phyloP scores from a whole-genome alignment of 2,888 invertebrate genomes.

The Punctoribates punctum region DNA sequence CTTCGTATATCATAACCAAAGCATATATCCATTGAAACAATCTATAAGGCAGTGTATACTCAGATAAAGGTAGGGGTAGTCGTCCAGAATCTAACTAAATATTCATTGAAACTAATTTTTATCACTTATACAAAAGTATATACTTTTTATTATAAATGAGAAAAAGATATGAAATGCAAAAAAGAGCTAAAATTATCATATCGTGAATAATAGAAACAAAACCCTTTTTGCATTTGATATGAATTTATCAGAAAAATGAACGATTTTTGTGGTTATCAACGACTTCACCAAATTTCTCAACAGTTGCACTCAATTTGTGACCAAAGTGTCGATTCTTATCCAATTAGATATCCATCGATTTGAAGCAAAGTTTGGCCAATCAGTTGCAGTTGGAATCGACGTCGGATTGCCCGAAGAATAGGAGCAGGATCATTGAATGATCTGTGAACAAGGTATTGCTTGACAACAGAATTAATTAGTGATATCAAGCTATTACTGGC shows the following conservation, averaged over 20 bases:
- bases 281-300: not conserved
- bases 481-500: no score
- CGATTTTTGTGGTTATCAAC: not conserved
- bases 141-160: not conserved
- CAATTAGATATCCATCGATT: no score
- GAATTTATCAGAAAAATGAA: not conserved
- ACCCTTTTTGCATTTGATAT: conserved; percentile 6
- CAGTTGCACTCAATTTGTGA: not conserved
- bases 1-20: not conserved
- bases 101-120: not conserved
- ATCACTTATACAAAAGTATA: not conserved
- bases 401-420: no score
- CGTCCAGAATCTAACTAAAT: not conserved
- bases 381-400: no score
- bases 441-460: no score
- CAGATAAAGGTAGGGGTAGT: not conserved
- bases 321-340: no score
- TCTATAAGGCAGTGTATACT: not conserved
- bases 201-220: conserved; percentile 12
- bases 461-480: no score
- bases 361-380: no score
- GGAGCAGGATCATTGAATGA: no score
- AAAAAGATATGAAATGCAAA: not conserved
- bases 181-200: conserved; percentile 18
- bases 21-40: not conserved